Base-by-base conservation (phyloP, 2,888 invertebrate species). In the Deroplatys truncata region DNA sequence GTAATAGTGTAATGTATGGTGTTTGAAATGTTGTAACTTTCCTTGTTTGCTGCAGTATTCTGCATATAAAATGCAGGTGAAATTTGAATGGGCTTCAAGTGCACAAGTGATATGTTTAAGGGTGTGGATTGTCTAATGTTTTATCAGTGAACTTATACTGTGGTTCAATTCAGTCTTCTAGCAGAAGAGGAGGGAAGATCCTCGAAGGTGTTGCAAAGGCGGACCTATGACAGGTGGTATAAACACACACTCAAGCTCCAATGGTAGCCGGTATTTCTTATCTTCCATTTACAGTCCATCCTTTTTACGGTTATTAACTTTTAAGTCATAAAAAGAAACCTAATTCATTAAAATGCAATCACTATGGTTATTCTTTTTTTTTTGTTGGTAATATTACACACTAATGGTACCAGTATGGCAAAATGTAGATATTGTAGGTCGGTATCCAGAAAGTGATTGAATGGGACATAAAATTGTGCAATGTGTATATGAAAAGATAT, bases 101-200 rank as follows among this genome's bases (percentile, higher is more conserved):
- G 25, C 56, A 72, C 56, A 72, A 20, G 56, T 87, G 87, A n/a
- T 82, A 82, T 87, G 87, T 82, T 82, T 84, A 10, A 89, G 89
- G 89, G 89, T 89, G 84, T 89, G 89, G 88, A 84, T 88, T 88
- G 89, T 89, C 87, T 84, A 88, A 88, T 85, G n/a, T 84, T 90
- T 72, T 89, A 86, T 31, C 90, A 89, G 89, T 90, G 88, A 89
- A 90, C 91, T 91, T 90, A 91, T 91, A 90, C 90, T 91, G 90
- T 90, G 89, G 91, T 91, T 91, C 91, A 91, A 91, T 91, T 91
- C 91, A 91, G 91, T 91, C 90, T 91, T 91, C 90, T 91, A 91
- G 91, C 90, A 89, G 91, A 91, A 90, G 91, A 91, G 89, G 88
- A 88, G 88, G 89, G 56, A 88, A 84, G 87, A 85, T 84, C 35